A percentile compares a stretch with the other conserved stretches of the same genome.
Conservation (phyloP, 2,888 invertebrate genomes). For the Lasioglossum vierecki region DNA sequence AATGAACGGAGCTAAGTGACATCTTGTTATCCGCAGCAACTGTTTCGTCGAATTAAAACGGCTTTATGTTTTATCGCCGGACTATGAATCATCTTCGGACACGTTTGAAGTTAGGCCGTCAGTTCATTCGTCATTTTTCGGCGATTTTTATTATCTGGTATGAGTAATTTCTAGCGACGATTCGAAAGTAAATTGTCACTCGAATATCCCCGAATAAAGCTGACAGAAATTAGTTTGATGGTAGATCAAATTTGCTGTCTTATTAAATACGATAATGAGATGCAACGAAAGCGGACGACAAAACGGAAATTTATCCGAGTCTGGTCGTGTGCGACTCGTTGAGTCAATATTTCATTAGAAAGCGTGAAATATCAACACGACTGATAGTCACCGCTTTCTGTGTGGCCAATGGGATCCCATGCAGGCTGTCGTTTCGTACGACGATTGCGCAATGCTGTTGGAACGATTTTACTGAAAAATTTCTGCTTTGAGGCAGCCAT, state of each 20-base stretch:
- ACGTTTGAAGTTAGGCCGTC: background rate
- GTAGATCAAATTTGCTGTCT: background rate
- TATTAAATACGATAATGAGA: background rate
- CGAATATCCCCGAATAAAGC: background rate
- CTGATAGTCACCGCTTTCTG: background rate
- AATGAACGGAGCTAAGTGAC: background rate
- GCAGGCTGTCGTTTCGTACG: background rate
- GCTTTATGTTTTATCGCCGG: background rate
- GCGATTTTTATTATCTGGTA: background rate
- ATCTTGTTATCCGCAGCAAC: conserved; percentile 2
- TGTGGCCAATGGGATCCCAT: background rate
- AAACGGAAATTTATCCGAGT: background rate
- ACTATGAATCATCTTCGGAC: background rate
- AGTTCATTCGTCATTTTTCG: background rate
- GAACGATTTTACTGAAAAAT: background rate
- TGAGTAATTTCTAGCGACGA: background rate
- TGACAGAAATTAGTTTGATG: background rate
- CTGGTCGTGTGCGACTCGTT: background rate
- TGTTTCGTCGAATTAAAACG: background rate
- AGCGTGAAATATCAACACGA: conserved; percentile 29
- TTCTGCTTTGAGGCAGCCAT: background rate
- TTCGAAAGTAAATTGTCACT: background rate
- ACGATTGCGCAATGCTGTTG: background rate
- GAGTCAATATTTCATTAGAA: conserved; percentile 41
- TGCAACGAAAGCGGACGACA: background rate